Percentiles rank a stretch among this genome's conserved stretches.
These are phyloP conservation scores for Acrocephalus scirpaceus DNA, from an alignment of 2,797 vertebrate genomes.

Conservation along the genomic window DNA sequence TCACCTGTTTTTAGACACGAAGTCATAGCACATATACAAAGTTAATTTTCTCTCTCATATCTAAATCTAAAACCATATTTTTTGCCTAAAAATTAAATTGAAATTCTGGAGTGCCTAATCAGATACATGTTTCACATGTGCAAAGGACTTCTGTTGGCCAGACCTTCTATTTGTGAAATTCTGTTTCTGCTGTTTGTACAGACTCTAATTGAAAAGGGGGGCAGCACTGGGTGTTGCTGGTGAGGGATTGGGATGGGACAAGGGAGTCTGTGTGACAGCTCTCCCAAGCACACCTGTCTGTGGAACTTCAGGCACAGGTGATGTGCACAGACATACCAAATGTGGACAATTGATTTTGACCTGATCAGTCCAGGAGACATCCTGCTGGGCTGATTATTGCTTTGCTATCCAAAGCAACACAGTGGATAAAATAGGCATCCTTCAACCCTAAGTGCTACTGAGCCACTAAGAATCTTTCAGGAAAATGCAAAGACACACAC, in stretches of 20 bases:
- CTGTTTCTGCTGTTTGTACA: background rate
- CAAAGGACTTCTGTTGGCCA: background rate
- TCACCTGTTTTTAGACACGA: background rate
- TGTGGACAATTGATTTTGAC: background rate
- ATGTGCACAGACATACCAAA: background rate
- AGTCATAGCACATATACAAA: background rate
- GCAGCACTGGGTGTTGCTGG: background rate
- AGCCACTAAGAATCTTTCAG: background rate
- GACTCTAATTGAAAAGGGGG: background rate
- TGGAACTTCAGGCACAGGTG: background rate
- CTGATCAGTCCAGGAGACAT: background rate
- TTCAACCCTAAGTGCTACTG: background rate
- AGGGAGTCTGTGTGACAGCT: background rate
- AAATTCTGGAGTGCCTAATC: background rate
- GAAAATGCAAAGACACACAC: background rate
- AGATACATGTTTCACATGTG: background rate
- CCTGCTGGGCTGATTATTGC: background rate
- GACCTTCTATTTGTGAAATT: background rate
- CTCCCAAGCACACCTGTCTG: background rate
- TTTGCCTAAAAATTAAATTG: background rate
- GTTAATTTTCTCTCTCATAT: background rate
- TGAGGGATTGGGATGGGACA: fast-evolving
- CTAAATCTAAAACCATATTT: background rate
- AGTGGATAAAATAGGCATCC: background rate
- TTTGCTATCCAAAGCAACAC: background rate